Evolutionary conservation across 2,113 vertebrate genomes (phyloP).

Genomic region (Callocephalon fimbriatum): DNA sequence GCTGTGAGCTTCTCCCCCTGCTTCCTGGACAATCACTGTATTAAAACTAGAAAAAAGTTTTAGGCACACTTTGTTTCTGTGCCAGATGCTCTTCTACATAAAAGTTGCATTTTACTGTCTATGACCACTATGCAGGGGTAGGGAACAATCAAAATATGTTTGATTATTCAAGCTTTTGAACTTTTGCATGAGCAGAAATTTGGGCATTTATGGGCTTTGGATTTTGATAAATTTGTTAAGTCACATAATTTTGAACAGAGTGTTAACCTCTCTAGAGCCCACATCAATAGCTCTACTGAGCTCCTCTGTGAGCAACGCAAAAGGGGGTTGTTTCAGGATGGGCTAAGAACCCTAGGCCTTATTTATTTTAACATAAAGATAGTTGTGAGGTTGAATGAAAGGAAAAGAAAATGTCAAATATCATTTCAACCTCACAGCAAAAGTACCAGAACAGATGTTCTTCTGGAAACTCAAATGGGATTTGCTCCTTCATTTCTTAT

Average conservation of each 20-base stretch:
- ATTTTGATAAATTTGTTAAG: not conserved
- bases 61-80: not conserved
- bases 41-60: not conserved
- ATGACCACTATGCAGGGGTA: not conserved
- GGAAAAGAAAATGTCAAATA: not conserved
- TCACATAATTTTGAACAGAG: not conserved
- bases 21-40: not conserved
- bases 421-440: not conserved
- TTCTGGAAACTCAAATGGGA: not conserved
- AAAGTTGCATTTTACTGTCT: not conserved
- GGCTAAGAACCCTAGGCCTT: not conserved
- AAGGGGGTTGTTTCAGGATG: not conserved
- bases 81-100: not conserved
- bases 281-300: not conserved
- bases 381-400: not conserved
- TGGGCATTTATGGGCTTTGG: not conserved
- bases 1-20: not conserved
- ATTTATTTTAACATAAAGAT: not conserved
- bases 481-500: not conserved
- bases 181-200: not conserved
- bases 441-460: not conserved
- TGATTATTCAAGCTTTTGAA: not conserved
- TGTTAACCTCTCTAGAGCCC: not conserved
- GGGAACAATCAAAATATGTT: not conserved
- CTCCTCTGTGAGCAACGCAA: not conserved